Conservation (phyloP, 2,113 vertebrate genomes). For the Phasianus colchicus region DNA sequence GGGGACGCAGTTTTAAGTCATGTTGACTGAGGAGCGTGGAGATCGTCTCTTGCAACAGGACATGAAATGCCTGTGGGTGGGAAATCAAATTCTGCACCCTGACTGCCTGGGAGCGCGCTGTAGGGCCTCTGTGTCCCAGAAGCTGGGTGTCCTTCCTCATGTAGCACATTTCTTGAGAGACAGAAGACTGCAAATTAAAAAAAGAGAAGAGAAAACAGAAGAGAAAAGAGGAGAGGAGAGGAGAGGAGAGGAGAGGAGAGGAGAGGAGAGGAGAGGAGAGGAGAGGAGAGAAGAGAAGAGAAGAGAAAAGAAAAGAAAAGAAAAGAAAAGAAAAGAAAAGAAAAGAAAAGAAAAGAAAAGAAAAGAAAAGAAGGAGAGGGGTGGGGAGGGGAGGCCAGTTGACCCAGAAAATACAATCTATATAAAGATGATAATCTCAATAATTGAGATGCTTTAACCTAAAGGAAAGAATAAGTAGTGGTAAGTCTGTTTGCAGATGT, state of each 20-base stretch:
- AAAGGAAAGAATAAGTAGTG: background rate
- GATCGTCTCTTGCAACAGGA: conserved; percentile 14
- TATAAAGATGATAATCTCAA: background rate
- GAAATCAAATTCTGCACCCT: conserved; percentile 21
- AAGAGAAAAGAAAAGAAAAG: too few species aligned
- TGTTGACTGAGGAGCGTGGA: background rate
- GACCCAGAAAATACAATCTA: background rate
- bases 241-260: too few species aligned
- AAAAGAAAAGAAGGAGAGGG: background rate
- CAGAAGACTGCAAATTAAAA: background rate
- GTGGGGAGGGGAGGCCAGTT: background rate
- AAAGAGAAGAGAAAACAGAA: too few species aligned
- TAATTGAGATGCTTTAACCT: background rate
- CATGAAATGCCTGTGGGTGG: conserved; percentile 22
- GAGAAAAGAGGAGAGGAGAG: background rate
- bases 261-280: too few species aligned
- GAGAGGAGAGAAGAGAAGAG: too few species aligned
- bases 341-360: too few species aligned
- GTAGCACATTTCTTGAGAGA: background rate
- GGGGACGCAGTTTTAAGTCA: background rate
- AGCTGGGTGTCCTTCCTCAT: background rate
- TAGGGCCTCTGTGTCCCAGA: conserved; percentile 10
- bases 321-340: background rate
- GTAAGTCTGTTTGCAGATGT: background rate
- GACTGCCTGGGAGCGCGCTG: background rate